A percentile compares a stretch with the other conserved stretches of the same genome.
Evolutionary conservation across 2,113 vertebrate genomes (phyloP).

Genomic region (Seriola dumerili): DNA sequence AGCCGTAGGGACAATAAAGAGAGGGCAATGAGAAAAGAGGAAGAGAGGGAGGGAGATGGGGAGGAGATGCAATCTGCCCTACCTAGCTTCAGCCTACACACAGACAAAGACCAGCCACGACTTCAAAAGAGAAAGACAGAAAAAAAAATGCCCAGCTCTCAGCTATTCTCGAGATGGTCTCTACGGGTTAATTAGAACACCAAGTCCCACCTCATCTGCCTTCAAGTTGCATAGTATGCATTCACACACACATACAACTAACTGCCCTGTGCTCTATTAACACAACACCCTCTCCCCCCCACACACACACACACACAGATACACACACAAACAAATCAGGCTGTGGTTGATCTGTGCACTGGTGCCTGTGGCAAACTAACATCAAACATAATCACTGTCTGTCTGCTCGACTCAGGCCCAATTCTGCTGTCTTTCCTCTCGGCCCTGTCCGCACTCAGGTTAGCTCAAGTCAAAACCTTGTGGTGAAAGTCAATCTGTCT

Average conservation of each 20-base stretch:
- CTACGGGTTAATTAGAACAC: slow-evolving; percentile 80
- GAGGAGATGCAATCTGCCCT: slow-evolving; percentile 50
- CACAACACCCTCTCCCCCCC: slow-evolving; percentile 29
- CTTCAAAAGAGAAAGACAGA: slow-evolving; percentile 73
- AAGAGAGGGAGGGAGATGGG: slow-evolving; percentile 32
- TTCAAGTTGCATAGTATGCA: slow-evolving; percentile 68
- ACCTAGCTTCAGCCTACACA: slow-evolving; percentile 48
- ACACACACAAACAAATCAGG: slow-evolving; percentile 50
- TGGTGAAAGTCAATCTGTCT: slow-evolving; percentile 69
- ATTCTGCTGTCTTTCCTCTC: slow-evolving; percentile 55
- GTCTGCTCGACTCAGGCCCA: slow-evolving; percentile 46
- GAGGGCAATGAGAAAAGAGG: slow-evolving; percentile 54
- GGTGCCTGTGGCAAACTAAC: slow-evolving; percentile 51
- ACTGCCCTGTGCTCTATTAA: slow-evolving; percentile 34
- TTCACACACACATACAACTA: slow-evolving; percentile 35
- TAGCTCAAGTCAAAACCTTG: slow-evolving; percentile 69
- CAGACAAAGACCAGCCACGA: slow-evolving; percentile 52
- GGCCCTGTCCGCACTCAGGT: slow-evolving; percentile 64
- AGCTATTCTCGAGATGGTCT: slow-evolving; percentile 68
- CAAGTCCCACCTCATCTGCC: slow-evolving; percentile 72
- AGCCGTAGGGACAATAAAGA: slow-evolving; percentile 67
- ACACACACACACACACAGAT: slow-evolving; percentile 41
- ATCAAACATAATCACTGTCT: slow-evolving; percentile 73
- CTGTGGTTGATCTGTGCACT: slow-evolving; percentile 47
- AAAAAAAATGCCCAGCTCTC: slow-evolving; percentile 39